These are phyloP conservation scores for Cataglyphis livida DNA, from an alignment of 2,888 invertebrate genomes.

Conservation along the genomic window DNA sequence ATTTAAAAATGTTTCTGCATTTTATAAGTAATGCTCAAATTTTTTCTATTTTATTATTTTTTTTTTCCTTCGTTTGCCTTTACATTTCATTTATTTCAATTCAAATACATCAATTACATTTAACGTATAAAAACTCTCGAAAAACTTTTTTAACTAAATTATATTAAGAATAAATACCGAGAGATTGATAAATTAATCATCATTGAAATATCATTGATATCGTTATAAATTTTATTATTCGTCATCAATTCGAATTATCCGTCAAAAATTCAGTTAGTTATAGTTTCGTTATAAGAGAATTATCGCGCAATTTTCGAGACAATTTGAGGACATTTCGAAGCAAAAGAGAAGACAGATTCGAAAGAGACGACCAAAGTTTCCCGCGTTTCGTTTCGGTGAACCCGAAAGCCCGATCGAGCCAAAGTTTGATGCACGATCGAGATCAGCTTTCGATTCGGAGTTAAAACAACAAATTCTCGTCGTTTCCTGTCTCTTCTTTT, in stretches of 20 bases:
- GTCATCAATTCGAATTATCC: background rate
- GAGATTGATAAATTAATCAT: background rate
- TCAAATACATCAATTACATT: background rate
- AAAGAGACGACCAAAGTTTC: slow-evolving; percentile 5
- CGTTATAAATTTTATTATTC: background rate
- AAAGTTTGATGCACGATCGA: slow-evolving; percentile 16
- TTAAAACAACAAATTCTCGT: slow-evolving; percentile 55
- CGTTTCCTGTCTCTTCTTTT: slow-evolving; percentile 41
- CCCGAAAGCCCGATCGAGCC: slow-evolving; percentile 15
- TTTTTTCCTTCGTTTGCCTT: background rate
- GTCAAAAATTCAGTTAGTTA: background rate
- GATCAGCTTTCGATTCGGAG: slow-evolving; percentile 21
- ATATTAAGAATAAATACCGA: background rate
- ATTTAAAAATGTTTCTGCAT: background rate
- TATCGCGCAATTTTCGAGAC: slow-evolving; percentile 16
- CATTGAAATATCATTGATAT: background rate
- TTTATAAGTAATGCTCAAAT: background rate
- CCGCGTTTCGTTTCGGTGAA: slow-evolving; percentile 31
- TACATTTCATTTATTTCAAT: background rate
- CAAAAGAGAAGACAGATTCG: background rate
- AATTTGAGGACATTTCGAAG: slow-evolving; percentile 38
- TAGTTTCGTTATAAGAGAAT: background rate
- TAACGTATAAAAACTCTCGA: background rate
- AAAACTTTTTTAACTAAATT: background rate
- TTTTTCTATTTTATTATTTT: background rate